Evolutionary conservation across 2,888 invertebrate species (phyloP), one percentile per base, ranked within the genome.

Genomic region (Acanthopleura granulata): DNA sequence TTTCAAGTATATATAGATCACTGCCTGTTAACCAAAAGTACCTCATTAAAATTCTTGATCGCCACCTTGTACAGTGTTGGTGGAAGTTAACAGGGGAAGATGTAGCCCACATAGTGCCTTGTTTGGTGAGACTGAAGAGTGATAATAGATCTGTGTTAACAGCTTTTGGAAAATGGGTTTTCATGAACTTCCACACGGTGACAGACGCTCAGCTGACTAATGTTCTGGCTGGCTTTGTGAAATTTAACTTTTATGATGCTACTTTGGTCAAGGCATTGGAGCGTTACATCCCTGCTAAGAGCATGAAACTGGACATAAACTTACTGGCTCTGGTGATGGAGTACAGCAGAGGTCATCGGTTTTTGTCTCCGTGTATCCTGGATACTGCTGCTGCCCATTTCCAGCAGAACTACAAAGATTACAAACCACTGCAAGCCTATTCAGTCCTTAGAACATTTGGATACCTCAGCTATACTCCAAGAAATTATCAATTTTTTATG

Each of bases 381-480:
- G 92, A 93, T 77, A 91, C 91, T 51, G 93, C 93, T 77, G 92
- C 92, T 76, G 90, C 92, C 79, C 94, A 89, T 85, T 93, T 94
- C 84, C 87, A 92, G 0, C 89, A 86, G 14, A 91, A 93, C 76
- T 91, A 90, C 1, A 83, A 85, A 16, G 83, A 89, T 74, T 90
- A 94, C 72, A 92, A 93, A 66, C 89, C 92, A 0, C 91, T 91
- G 76, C 92, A 93, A 82, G 84, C 94, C 16, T 92, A 93, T 79
- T 91, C 92, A 0, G 91, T 94, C 72, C 90, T 94, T 73, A 91
- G 91, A 79, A 92, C 93, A 0, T 93, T 93, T 89, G 95, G 94
- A 14, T 91, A 91, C 80, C 90, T 95, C 61, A 91, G 93, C 86
- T 93, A 92, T 88, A 88, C 92, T 76, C 93, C 94, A 50, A 78